A percentile compares a stretch with the other conserved stretches of the same genome.
Conservation (phyloP, 2,113 vertebrate species). For the Clinocottus analis region DNA sequence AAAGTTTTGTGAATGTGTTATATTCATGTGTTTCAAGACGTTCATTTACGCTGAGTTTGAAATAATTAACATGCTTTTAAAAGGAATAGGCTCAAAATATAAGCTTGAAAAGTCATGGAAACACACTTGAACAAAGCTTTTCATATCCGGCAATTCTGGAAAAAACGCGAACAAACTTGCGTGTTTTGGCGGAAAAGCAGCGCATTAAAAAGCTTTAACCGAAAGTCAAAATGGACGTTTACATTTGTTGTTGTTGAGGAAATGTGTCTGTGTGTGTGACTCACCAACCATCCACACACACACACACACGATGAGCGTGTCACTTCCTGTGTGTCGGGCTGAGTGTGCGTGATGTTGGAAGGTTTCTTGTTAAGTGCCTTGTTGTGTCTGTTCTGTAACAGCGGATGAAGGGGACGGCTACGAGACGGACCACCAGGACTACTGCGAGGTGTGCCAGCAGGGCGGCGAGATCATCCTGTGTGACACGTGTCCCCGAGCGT, state of each 20-base stretch:
- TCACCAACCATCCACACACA: constrained; percentile 21
- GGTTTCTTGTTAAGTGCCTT: not conserved
- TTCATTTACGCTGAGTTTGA: no score
- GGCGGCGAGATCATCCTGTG: constrained; percentile 99
- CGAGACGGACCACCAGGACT: constrained; percentile 99
- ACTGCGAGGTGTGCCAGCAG: constrained; percentile 99
- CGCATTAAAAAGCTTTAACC: no score
- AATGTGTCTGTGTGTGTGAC: constrained; percentile 33
- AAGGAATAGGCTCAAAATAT: no score
- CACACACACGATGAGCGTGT: not conserved
- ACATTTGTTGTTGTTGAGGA: not conserved
- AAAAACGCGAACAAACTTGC: no score
- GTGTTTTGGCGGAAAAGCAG: no score
- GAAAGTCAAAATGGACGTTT: not conserved
- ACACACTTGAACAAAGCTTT: no score
- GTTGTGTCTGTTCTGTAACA: no score
- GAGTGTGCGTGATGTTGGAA: not conserved
- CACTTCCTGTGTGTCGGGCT: not conserved
- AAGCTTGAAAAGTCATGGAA: no score
- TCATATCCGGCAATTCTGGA: no score
- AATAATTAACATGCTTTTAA: no score
- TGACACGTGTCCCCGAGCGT: constrained; percentile 96
- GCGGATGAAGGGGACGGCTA: constrained; percentile 95
- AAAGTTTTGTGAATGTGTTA: no score
- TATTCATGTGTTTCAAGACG: no score